Evolutionary conservation across 2,113 vertebrate genomes (phyloP).

Genomic region (Dissostichus mawsoni): DNA sequence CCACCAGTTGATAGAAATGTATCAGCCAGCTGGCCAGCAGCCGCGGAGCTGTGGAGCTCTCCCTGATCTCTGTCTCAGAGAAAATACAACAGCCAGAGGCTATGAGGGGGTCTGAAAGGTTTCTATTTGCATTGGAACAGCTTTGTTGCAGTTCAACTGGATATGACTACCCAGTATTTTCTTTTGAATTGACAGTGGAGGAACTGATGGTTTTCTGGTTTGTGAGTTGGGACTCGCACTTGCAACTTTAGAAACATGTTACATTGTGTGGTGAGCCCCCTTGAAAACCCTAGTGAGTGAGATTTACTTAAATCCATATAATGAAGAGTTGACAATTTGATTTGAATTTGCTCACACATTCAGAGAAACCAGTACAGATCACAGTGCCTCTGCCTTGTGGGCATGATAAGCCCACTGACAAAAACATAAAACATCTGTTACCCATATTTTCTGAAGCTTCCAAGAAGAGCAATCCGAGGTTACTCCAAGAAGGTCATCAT

Average conservation of each 20-base stretch:
- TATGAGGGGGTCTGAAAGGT: constrained; percentile 35
- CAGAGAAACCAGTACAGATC: constrained; percentile 17
- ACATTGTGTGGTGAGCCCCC: not conserved
- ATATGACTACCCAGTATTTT: constrained; percentile 6
- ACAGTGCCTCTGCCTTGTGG: constrained; percentile 39
- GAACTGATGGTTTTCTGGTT: constrained; percentile 4
- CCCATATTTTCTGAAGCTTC: constrained; percentile 64
- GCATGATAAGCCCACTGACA: constrained; percentile 54
- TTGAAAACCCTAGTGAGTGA: not conserved
- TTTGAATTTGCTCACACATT: constrained; percentile 22
- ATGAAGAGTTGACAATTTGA: not conserved
- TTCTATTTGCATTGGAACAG: constrained; percentile 34
- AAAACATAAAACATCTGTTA: constrained; percentile 76
- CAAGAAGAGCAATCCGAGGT: constrained; percentile 56
- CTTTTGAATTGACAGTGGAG: not conserved
- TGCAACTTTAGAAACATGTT: constrained; percentile 2
- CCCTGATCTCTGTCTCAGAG: constrained; percentile 60
- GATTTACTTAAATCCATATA: not conserved
- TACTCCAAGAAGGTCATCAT: constrained; percentile 58
- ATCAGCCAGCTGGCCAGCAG: constrained; percentile 68
- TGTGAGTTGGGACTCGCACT: constrained; percentile 10
- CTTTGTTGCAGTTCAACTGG: constrained; percentile 28
- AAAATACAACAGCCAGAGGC: constrained; percentile 67
- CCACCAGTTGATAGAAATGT: constrained; percentile 63
- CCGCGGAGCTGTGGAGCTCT: constrained; percentile 43